Percentiles rank a stretch among this genome's conserved stretches.
Evolutionary conservation across 1,140 invertebrate genomes (phyloP).

Genomic region (Hycleus phaleratus): DNA sequence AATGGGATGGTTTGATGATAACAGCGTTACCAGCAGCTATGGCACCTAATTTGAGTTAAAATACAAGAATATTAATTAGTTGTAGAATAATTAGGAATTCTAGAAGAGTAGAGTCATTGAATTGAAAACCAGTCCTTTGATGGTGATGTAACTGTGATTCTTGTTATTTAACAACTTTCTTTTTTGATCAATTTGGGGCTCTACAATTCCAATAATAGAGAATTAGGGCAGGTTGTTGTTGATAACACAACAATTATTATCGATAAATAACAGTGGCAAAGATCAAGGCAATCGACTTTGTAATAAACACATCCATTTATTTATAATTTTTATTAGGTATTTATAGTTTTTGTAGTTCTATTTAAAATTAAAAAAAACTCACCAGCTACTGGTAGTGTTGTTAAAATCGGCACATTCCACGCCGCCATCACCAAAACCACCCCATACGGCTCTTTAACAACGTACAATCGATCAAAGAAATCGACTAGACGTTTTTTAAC

Average conservation of each 20-base stretch:
- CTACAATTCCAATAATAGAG: too few relatives aligned
- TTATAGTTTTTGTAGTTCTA: too few relatives aligned
- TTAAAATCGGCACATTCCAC: conserved; percentile 94
- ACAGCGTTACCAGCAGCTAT: conserved; percentile 90
- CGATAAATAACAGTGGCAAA: background rate
- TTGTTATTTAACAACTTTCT: too few relatives aligned
- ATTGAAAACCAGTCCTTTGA: too few relatives aligned
- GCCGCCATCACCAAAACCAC: conserved; percentile 82
- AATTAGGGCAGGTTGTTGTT: too few relatives aligned
- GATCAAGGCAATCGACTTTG: background rate
- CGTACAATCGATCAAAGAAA: conserved; percentile 16
- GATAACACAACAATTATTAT: background rate
- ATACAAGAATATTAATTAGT: too few relatives aligned
- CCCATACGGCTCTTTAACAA: conserved; percentile 42
- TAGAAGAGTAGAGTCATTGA: too few relatives aligned
- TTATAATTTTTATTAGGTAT: too few relatives aligned
- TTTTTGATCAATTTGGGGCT: too few relatives aligned
- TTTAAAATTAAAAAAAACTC: background rate
- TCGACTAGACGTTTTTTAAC: conserved; percentile 38
- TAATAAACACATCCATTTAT: too few relatives aligned
- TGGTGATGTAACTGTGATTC: too few relatives aligned
- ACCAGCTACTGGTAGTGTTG: conserved; percentile 51
- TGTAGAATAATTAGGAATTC: too few relatives aligned
- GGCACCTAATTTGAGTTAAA: conserved; percentile 43
- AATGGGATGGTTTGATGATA: conserved; percentile 87